A percentile compares a stretch with the other conserved stretches of the same genome.
phyloP scores from a whole-genome alignment of 2,113 vertebrate genomes.

The Saccopteryx leptura region DNA sequence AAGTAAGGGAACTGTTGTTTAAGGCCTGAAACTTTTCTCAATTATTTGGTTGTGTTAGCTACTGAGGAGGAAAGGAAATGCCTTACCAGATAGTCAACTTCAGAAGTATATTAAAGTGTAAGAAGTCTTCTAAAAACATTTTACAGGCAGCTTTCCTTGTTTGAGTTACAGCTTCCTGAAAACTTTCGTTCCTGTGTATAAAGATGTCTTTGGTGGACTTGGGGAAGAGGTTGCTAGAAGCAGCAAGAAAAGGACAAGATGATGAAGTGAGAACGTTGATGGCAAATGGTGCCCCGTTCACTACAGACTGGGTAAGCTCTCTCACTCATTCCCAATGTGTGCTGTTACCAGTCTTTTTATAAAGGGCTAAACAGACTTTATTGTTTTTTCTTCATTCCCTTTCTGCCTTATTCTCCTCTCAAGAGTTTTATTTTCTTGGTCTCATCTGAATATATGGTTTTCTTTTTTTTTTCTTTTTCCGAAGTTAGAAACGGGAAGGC shows the following conservation, averaged over 20 bases:
- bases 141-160: neutral
- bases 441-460: slow-evolving; percentile 53
- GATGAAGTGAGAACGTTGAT: slow-evolving; percentile 95
- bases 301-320: slow-evolving; percentile 95
- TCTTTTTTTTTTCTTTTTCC: slow-evolving; percentile 4
- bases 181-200: slow-evolving; percentile 73
- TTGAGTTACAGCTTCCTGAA: slow-evolving; percentile 71
- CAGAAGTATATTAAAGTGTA: neutral
- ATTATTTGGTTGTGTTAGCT: neutral
- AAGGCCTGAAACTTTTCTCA: neutral
- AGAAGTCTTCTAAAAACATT: neutral
- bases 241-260: slow-evolving; percentile 95
- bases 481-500: too few relatives aligned
- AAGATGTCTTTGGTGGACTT: slow-evolving; percentile 97
- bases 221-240: slow-evolving; percentile 96
- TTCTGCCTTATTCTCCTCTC: neutral
- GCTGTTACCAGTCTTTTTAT: neutral
- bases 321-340: neutral
- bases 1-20: neutral
- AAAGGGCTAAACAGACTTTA: neutral
- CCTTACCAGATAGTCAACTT: neutral
- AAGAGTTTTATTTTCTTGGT: slow-evolving; percentile 60
- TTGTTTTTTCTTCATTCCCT: neutral
- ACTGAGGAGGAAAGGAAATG: slow-evolving; percentile 33
- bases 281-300: slow-evolving; percentile 96